Evolutionary conservation across 1,140 invertebrate species (phyloP).

Genomic region (Sycophila sp.): DNA sequence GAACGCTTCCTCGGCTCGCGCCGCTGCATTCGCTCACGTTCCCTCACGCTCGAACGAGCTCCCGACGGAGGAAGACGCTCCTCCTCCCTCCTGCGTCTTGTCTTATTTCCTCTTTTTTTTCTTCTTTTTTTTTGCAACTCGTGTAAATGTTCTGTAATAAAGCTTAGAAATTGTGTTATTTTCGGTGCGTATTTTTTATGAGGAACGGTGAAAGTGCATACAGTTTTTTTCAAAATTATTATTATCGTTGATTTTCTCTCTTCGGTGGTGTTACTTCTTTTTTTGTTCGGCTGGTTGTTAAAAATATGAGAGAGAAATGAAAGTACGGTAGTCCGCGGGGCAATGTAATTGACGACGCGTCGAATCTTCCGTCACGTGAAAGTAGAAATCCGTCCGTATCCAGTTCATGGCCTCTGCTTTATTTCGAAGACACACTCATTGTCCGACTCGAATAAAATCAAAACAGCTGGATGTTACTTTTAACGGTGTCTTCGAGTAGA

Average conservation of each 20-base stretch:
- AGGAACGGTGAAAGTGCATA: no score
- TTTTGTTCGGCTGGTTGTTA: neutral
- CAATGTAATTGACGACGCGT: conserved; percentile 34
- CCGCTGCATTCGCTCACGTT: no score
- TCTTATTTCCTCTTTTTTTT: no score
- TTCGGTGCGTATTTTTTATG: no score
- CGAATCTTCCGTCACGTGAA: conserved; percentile 41
- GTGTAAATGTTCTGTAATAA: no score
- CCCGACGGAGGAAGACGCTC: no score
- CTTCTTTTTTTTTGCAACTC: no score
- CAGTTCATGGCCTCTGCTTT: conserved; percentile 39
- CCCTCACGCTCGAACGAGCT: no score
- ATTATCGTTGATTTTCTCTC: neutral
- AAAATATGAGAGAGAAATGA: conserved; percentile 33
- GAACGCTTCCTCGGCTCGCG: neutral
- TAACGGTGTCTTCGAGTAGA: no score
- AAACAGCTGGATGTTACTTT: neutral
- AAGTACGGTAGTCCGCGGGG: conserved; percentile 28
- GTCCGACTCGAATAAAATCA: neutral
- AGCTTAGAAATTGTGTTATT: no score
- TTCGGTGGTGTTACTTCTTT: neutral
- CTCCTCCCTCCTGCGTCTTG: no score
- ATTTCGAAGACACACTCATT: neutral
- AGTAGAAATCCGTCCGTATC: conserved; percentile 43
- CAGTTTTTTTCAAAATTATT: neutral